These are phyloP conservation scores for Pseudomyrmex sp. DNA, from an alignment of 1,140 invertebrate genomes.

Conservation along the genomic window DNA sequence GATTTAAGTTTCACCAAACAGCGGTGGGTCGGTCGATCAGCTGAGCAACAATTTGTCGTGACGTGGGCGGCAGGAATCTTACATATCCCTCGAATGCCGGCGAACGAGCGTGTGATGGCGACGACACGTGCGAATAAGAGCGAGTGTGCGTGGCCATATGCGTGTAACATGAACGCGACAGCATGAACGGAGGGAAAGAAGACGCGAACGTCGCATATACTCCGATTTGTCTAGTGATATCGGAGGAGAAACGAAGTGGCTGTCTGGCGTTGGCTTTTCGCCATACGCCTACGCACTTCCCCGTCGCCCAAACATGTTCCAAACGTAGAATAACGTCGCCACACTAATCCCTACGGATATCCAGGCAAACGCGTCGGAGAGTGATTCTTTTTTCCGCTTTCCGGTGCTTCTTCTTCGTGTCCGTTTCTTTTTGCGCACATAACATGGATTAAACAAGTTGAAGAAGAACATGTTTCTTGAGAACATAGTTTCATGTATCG, in stretches of 20 bases:
- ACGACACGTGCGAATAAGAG: conserved; percentile 8
- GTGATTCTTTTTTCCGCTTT: conserved; percentile 60
- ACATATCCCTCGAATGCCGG: conserved; percentile 65
- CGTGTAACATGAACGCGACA: neutral
- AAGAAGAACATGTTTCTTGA: neutral
- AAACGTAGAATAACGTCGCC: conserved; percentile 74
- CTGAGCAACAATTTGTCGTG: conserved; percentile 73
- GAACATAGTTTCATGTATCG: neutral
- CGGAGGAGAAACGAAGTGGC: conserved; percentile 62
- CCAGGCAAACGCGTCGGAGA: conserved; percentile 59
- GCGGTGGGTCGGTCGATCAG: conserved; percentile 62
- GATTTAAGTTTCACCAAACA: conserved; percentile 61
- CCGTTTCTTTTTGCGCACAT: conserved; percentile 9
- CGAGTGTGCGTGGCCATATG: neutral
- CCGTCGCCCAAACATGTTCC: conserved; percentile 63
- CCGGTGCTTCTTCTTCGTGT: conserved; percentile 9
- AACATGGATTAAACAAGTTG: conserved; percentile 53
- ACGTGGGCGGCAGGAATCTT: conserved; percentile 65
- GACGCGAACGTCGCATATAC: conserved; percentile 35
- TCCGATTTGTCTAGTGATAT: conserved; percentile 69
- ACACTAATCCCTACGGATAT: conserved; percentile 70
- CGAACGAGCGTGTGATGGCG: conserved; percentile 43
- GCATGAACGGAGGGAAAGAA: neutral
- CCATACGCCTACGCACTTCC: conserved; percentile 70
- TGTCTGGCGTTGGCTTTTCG: conserved; percentile 72